Base-by-base conservation (phyloP, 2,113 vertebrate species). In the Catagonus wagneri region DNA sequence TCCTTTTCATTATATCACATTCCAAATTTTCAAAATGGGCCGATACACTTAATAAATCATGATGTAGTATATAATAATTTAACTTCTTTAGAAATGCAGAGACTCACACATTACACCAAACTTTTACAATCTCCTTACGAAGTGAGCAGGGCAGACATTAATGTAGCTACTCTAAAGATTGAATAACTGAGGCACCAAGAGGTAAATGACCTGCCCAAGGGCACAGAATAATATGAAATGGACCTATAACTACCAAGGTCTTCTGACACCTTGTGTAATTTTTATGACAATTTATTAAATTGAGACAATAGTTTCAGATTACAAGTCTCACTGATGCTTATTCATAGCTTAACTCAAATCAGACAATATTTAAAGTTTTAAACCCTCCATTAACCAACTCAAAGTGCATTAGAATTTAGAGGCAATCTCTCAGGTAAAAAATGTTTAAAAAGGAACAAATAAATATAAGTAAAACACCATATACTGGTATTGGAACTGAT, bases 81-180 rank as follows among this genome's bases (percentile, higher is more conserved):
- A 68, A 80, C 19, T 89, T 63, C 22, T 92, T 81, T 71, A 94
- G 69, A 96, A 91, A 94, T 61, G 22, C 32, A 61, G 22, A 60
- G 2, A 71, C 27, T 75, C 23, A 88, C 50, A 12, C 39, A 44
- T 44, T 44, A 44, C 76, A 89, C 34, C 71, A 83, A n/a, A 44
- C 22, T 17, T 68, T 89, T 71, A 52, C 0, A 27, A 79, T 88
- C 81, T 81, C 68, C 23, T 93, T 32, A 34, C 15, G 29, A 94
- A 85, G 29, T 87, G 22, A 16, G 44, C 60, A 50, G 75, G 11
- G 11, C 19, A 76, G 63, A 88, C 32, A 58, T 61, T 34, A 71
- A 14, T 32, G 20, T 23, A 65, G 27, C 36, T 50, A 23, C 50
- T 5, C 61, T 76, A 61, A 76, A 85, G 11, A 19, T 50, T 15